A percentile compares a stretch with the other conserved stretches of the same genome.
phyloP scores from a whole-genome alignment of 2,113 vertebrate species.

The rabbit (Oryctolagus cuniculus) region DNA sequence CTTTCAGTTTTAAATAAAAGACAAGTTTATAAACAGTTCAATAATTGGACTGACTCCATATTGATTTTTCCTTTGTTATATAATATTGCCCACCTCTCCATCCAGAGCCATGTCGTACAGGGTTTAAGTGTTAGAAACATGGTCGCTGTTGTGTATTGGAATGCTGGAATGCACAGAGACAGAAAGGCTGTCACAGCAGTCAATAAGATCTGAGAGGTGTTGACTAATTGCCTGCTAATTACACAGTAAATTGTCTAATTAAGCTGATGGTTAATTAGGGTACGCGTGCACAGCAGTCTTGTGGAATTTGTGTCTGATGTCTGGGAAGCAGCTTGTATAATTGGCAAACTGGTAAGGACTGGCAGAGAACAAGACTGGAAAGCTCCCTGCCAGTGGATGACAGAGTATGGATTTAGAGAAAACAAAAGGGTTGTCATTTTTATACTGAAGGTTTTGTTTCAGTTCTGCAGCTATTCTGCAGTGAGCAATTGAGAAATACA shows the following conservation, averaged over 20 bases:
- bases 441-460: conserved; percentile 87
- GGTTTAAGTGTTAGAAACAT: conserved; percentile 82
- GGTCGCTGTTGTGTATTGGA: conserved; percentile 88
- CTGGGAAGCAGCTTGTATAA: conserved; percentile 94
- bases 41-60: conserved; percentile 85
- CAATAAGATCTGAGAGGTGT: conserved; percentile 95
- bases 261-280: conserved; percentile 97
- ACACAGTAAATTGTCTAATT: conserved; percentile 99
- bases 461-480: conserved; percentile 79
- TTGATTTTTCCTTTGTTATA: conserved; percentile 86
- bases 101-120: conserved; percentile 68
- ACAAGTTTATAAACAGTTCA: conserved; percentile 82
- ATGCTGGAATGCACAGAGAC: conserved; percentile 91
- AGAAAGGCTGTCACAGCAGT: conserved; percentile 96
- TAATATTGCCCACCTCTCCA: conserved; percentile 83
- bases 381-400: conserved; percentile 88
- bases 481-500: conserved; percentile 56
- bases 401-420: conserved; percentile 88
- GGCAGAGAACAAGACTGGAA: conserved; percentile 90
- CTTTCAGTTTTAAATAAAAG: conserved; percentile 68
- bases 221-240: conserved; percentile 98
- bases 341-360: conserved; percentile 94
- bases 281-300: conserved; percentile 95
- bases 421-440: conserved; percentile 89
- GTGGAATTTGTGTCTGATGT: conserved; percentile 94